Percentiles rank a stretch among this genome's conserved stretches.
These are phyloP conservation scores for Mergus octosetaceus DNA, from an alignment of 2,797 vertebrate species.

Conservation along the genomic window DNA sequence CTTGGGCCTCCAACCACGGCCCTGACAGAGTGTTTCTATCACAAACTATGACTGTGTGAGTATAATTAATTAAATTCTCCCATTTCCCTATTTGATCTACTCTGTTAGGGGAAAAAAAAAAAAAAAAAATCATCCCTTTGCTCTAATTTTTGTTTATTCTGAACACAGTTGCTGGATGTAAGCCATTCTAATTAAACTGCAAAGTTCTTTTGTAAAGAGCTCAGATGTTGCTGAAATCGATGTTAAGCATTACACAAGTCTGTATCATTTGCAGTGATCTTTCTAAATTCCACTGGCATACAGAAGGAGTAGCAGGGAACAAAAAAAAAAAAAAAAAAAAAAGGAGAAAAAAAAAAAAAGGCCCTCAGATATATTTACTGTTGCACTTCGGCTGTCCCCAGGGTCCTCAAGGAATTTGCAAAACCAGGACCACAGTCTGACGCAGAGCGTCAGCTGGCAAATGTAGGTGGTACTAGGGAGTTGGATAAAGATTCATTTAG, in stretches of 20 bases:
- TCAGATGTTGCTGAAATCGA: constrained; percentile 61
- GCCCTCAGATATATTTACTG: background rate
- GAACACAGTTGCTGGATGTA: constrained; percentile 68
- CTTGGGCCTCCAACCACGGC: background rate
- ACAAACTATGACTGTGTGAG: background rate
- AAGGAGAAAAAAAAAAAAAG: background rate
- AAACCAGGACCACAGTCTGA: background rate
- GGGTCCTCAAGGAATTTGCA: background rate
- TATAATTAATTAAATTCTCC: background rate
- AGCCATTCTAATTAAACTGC: constrained; percentile 73
- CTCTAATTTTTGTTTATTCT: constrained; percentile 69
- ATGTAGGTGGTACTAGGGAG: constrained; percentile 1
- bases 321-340: background rate
- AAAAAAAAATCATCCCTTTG: constrained; percentile 31
- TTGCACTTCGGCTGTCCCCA: background rate
- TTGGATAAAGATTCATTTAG: constrained; percentile 23
- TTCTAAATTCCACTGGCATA: constrained; percentile 36
- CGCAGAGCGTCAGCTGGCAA: background rate
- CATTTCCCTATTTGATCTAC: background rate
- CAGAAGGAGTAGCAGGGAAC: background rate
- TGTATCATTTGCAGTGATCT: constrained; percentile 23
- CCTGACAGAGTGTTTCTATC: background rate
- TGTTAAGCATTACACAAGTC: constrained; percentile 49
- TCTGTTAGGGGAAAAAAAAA: constrained; percentile 15
- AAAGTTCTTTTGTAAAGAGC: constrained; percentile 58